phyloP scores from a whole-genome alignment of 2,113 vertebrate genomes.

The Saguinus imperator region DNA sequence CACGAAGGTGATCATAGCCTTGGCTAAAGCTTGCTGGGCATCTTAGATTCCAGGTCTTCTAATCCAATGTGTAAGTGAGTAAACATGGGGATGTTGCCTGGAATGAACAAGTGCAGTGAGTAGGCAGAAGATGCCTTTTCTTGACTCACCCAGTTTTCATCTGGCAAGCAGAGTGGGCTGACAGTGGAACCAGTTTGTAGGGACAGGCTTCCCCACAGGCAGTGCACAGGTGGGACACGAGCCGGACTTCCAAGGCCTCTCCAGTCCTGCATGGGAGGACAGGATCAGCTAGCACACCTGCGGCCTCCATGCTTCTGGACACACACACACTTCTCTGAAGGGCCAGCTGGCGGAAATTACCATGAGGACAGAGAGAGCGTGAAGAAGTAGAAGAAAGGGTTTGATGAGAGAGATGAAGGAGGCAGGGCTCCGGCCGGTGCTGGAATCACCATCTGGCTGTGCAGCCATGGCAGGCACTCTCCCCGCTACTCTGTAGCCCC shows the following conservation, averaged over 20 bases:
- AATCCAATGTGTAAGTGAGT: background rate
- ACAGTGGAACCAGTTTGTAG: rapidly evolving
- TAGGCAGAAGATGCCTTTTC: background rate
- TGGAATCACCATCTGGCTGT: background rate
- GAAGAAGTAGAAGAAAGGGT: background rate
- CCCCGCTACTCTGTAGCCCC: too few species aligned
- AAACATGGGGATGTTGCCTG: rapidly evolving
- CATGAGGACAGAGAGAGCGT: background rate
- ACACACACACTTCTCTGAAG: background rate
- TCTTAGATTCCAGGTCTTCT: background rate
- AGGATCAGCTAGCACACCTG: background rate
- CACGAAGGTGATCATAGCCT: background rate
- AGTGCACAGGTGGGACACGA: rapidly evolving
- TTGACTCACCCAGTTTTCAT: background rate
- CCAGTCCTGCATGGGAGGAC: background rate
- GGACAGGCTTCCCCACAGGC: background rate
- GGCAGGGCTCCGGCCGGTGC: background rate
- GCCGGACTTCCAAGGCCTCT: background rate
- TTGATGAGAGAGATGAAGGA: background rate
- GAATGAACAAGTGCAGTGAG: rapidly evolving
- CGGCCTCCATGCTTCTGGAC: background rate
- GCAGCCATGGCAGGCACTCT: rapidly evolving
- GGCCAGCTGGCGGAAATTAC: background rate
- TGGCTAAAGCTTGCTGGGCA: background rate
- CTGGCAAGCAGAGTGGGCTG: background rate